Conservation (phyloP, 2,888 invertebrate species). For the Chaetoderma sp. region DNA sequence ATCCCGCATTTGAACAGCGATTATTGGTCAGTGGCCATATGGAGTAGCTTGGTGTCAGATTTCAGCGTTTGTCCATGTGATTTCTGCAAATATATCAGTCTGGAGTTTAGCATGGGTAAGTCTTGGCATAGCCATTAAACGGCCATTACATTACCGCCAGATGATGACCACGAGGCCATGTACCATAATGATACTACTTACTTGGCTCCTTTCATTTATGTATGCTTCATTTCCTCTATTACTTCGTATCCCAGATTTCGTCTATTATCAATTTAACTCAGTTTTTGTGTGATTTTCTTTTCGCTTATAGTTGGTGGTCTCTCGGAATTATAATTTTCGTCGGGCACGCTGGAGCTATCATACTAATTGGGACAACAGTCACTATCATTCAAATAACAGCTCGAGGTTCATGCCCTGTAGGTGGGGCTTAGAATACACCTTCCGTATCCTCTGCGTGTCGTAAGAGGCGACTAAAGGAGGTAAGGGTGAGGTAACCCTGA, state of each 20-base stretch:
- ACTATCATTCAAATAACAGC: too few species aligned
- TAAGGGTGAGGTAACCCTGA: too few species aligned
- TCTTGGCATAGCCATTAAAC: slow-evolving; percentile 27
- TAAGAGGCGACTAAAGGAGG: too few species aligned
- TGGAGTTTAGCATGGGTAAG: slow-evolving; percentile 29
- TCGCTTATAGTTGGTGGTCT: too few species aligned
- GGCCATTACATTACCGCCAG: slow-evolving; percentile 21
- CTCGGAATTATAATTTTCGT: too few species aligned
- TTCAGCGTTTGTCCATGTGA: slow-evolving; percentile 25
- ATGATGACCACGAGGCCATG: background rate
- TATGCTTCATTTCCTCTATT: slow-evolving; percentile 19
- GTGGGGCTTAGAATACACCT: too few species aligned
- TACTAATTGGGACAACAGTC: too few species aligned
- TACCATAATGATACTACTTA: background rate
- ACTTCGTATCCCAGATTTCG: background rate
- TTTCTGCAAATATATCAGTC: slow-evolving; percentile 30
- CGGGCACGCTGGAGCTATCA: too few species aligned
- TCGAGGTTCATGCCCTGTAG: too few species aligned
- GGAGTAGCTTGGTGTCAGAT: slow-evolving; percentile 30
- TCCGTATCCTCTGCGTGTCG: too few species aligned
- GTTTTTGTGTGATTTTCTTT: too few species aligned
- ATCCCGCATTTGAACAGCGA: slow-evolving; percentile 22
- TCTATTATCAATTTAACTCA: slow-evolving; percentile 29
- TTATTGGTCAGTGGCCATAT: slow-evolving; percentile 25
- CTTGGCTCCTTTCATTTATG: slow-evolving; percentile 13